Conservation (phyloP, 2,797 vertebrate genomes). For the Sitta carolinensis region DNA sequence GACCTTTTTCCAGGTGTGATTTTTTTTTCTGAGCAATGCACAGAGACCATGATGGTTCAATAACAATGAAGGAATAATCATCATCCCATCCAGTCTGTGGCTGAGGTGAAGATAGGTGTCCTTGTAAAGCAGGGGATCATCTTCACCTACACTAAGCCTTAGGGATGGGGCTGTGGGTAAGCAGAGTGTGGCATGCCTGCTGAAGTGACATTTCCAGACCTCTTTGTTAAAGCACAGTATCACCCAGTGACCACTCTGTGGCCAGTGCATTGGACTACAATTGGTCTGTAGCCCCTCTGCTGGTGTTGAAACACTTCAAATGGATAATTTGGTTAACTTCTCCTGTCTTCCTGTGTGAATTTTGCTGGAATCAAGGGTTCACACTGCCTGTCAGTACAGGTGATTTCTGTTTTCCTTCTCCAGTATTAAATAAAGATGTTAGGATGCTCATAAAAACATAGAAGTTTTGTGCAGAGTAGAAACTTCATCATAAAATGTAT, state of each 20-base stretch:
- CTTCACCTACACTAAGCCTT: not conserved
- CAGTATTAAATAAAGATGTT: not conserved
- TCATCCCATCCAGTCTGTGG: not conserved
- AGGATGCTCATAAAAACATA: not conserved
- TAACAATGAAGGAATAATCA: not conserved
- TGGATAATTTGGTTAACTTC: not conserved
- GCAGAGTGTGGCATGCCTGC: not conserved
- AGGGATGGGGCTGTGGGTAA: not conserved
- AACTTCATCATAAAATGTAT: not conserved
- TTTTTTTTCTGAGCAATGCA: not conserved
- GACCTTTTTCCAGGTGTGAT: not conserved
- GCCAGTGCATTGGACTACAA: not conserved
- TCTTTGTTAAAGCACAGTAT: not conserved
- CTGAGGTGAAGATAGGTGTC: not conserved
- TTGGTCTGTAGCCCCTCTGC: not conserved
- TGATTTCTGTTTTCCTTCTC: not conserved
- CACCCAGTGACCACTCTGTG: not conserved
- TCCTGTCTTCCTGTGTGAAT: not conserved
- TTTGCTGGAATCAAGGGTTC: not conserved
- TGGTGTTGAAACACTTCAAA: not conserved
- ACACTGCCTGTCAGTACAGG: not conserved
- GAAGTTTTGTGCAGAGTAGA: not conserved
- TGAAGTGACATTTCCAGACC: not conserved
- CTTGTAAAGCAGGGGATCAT: not conserved
- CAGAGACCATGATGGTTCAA: not conserved